phyloP scores from a whole-genome alignment of 2,113 vertebrate genomes.

The Chaenogobius annularis region DNA sequence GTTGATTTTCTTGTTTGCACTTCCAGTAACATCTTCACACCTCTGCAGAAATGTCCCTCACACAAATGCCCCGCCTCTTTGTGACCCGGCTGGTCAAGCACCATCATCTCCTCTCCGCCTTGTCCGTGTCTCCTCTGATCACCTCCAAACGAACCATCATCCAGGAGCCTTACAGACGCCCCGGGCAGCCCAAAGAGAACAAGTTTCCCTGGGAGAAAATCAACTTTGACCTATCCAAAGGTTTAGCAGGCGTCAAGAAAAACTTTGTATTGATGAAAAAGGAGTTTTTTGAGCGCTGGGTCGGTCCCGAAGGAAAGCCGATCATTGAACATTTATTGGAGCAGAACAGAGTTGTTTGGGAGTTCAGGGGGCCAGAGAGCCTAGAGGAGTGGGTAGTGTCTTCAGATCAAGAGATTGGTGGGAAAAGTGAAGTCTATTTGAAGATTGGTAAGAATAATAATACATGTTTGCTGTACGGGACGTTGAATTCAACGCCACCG shows the following conservation, averaged over 20 bases:
- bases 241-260: conserved; percentile 79
- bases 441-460: conserved; percentile 83
- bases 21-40: too few species aligned
- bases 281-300: conserved; percentile 71
- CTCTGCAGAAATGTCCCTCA: neutral
- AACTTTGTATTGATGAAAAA: conserved; percentile 79
- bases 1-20: too few species aligned
- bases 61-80: neutral
- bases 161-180: conserved; percentile 77
- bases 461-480: conserved; percentile 85
- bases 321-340: conserved; percentile 77
- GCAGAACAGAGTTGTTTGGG: conserved; percentile 87
- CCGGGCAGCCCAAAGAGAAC: conserved; percentile 72
- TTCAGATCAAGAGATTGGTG: conserved; percentile 89
- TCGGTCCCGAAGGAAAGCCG: conserved; percentile 77
- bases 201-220: conserved; percentile 70
- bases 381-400: conserved; percentile 86
- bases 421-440: conserved; percentile 84
- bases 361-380: conserved; percentile 85
- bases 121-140: conserved; percentile 8
- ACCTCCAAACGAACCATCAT: conserved; percentile 40
- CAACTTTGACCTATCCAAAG: conserved; percentile 80
- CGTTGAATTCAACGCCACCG: conserved; percentile 79
- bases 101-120: conserved; percentile 38
- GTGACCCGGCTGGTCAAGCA: conserved; percentile 35